phyloP scores from a whole-genome alignment of 2,113 vertebrate species.

The Phodopus roborovskii region DNA sequence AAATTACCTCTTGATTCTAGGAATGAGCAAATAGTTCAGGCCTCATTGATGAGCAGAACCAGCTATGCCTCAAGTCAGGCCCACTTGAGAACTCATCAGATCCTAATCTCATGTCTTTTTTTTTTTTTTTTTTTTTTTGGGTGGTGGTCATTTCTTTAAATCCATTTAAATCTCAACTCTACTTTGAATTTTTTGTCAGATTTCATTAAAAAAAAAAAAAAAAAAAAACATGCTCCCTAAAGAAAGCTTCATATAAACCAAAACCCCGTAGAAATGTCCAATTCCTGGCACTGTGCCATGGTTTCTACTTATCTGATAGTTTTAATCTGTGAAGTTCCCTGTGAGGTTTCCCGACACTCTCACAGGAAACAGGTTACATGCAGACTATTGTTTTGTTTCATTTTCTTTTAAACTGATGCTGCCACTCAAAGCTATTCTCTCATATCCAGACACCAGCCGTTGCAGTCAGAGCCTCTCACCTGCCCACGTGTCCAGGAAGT shows the following conservation, averaged over 20 bases:
- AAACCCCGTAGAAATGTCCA: background rate
- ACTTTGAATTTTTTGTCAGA: constrained; percentile 1
- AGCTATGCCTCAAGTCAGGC: background rate
- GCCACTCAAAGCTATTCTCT: constrained; percentile 41
- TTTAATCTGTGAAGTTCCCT: constrained; percentile 60
- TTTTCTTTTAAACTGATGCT: background rate
- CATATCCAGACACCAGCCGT: background rate
- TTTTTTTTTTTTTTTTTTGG: background rate
- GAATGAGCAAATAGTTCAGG: background rate
- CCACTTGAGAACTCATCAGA: no score
- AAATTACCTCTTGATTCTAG: background rate
- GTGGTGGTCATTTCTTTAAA: background rate
- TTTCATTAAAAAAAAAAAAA: constrained; percentile 28
- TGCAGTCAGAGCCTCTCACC: constrained; percentile 78
- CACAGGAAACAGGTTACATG: constrained; percentile 59
- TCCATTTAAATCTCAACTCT: background rate
- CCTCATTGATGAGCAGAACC: background rate
- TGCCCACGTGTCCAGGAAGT: constrained; percentile 84
- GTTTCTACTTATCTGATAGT: constrained; percentile 17
- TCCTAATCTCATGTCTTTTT: background rate
- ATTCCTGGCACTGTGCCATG: background rate
- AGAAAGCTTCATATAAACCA: background rate
- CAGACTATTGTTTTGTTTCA: background rate
- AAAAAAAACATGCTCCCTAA: background rate
- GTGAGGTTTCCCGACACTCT: constrained; percentile 61